Evolutionary conservation across 2,888 invertebrate species (phyloP).

Genomic region (Catocala fraxini): DNA sequence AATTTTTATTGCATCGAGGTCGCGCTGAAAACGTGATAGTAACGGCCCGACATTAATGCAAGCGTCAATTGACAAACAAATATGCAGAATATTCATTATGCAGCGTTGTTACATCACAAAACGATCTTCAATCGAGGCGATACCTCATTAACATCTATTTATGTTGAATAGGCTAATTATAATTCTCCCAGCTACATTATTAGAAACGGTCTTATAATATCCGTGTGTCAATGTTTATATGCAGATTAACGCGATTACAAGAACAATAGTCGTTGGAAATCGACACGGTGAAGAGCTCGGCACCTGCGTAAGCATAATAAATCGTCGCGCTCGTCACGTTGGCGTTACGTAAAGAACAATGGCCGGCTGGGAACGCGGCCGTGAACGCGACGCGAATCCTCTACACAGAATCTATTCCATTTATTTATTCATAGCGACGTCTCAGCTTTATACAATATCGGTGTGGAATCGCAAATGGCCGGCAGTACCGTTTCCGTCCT

Average conservation of each 20-base stretch:
- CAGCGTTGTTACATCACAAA: constrained; percentile 33
- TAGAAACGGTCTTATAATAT: constrained; percentile 49
- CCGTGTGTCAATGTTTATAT: constrained; percentile 52
- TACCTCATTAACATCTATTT: constrained; percentile 35
- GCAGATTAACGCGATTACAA: constrained; percentile 63
- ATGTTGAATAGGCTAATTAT: constrained; percentile 43
- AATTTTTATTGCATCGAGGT: constrained; percentile 51
- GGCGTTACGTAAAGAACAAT: constrained; percentile 83
- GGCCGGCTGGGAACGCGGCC: constrained; percentile 80
- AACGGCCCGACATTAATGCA: constrained; percentile 29
- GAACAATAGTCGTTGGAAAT: constrained; percentile 77
- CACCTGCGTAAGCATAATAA: constrained; percentile 74
- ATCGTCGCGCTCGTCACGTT: constrained; percentile 64
- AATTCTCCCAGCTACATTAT: constrained; percentile 42
- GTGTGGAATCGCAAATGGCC: constrained; percentile 75
- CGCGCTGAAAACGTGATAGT: constrained; percentile 38
- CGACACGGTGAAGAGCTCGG: constrained; percentile 70
- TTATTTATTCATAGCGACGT: constrained; percentile 76
- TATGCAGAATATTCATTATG: constrained; percentile 28
- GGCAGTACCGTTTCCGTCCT: constrained; percentile 78
- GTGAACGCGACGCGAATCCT: constrained; percentile 76
- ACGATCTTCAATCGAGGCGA: constrained; percentile 29
- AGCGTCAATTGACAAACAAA: constrained; percentile 41
- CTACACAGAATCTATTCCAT: constrained; percentile 56
- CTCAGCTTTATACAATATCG: constrained; percentile 75